Percentiles rank a stretch among this genome's conserved stretches.
These are phyloP conservation scores for Epizoanthus illoricatus DNA, from an alignment of 92 coral and sea anemone species.

Conservation along the genomic window DNA sequence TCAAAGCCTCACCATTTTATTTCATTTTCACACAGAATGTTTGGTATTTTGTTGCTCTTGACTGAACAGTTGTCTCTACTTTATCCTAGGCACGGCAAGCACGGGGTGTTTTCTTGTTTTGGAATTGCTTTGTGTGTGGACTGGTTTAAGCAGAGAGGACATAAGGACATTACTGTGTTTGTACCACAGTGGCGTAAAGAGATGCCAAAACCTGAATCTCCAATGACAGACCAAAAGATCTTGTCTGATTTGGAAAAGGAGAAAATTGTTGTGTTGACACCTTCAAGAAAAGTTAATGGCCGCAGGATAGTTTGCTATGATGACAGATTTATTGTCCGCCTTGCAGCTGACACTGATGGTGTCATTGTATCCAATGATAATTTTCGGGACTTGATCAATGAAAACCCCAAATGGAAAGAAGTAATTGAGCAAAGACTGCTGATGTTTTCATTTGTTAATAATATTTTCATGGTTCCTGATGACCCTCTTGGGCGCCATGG, in stretches of 20 bases:
- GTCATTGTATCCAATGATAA: slow-evolving; percentile 94
- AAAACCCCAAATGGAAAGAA: slow-evolving; percentile 91
- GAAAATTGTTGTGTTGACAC: slow-evolving; percentile 79
- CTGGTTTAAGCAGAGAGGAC: slow-evolving; percentile 86
- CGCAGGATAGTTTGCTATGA: slow-evolving; percentile 96
- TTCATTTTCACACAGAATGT: neutral
- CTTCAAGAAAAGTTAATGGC: slow-evolving; percentile 93
- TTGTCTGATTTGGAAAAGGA: slow-evolving; percentile 79
- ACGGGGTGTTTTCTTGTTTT: slow-evolving; percentile 80
- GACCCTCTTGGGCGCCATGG: slow-evolving; percentile 98
- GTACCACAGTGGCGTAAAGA: slow-evolving; percentile 98
- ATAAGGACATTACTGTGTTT: slow-evolving; percentile 95
- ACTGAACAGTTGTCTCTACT: neutral
- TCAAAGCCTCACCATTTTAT: neutral
- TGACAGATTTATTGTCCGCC: slow-evolving; percentile 86
- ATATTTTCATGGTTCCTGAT: slow-evolving; percentile 97
- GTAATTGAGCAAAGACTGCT: slow-evolving; percentile 85
- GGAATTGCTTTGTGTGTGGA: slow-evolving; percentile 93
- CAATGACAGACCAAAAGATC: slow-evolving; percentile 83
- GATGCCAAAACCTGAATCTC: slow-evolving; percentile 76
- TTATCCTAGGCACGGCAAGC: slow-evolving; percentile 85
- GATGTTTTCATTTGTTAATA: slow-evolving; percentile 96
- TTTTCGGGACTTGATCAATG: slow-evolving; percentile 84
- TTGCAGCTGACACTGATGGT: slow-evolving; percentile 94
- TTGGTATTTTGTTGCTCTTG: neutral